Evolutionary conservation across 2,113 vertebrate genomes (phyloP).

Genomic region (Trochalopteron elliotii): DNA sequence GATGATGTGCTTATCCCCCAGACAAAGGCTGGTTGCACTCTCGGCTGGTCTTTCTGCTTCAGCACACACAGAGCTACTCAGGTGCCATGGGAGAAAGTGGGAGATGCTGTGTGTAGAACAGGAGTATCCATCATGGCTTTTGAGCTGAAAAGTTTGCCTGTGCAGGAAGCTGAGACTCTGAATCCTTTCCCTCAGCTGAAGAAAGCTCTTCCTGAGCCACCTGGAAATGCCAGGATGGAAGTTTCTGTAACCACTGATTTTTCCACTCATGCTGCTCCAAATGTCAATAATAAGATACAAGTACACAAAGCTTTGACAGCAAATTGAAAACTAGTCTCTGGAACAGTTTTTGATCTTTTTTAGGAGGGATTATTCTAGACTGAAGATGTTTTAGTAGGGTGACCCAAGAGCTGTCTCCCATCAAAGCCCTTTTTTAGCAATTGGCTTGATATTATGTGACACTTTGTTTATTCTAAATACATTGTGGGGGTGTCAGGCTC

Average conservation of each 20-base stretch:
- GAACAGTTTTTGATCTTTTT: neutral
- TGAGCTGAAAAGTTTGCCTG: conserved; percentile 6
- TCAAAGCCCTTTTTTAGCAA: neutral
- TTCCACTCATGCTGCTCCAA: neutral
- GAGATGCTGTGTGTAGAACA: neutral
- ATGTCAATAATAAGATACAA: neutral
- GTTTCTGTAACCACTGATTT: neutral
- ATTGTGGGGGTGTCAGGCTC: neutral
- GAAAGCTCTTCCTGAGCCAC: neutral
- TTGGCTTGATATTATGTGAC: neutral
- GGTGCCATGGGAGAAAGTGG: neutral
- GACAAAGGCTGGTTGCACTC: neutral
- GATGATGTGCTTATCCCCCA: neutral
- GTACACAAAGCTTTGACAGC: neutral
- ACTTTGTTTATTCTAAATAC: neutral
- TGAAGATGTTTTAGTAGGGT: neutral
- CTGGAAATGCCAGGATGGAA: conserved; percentile 18
- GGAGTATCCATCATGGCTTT: neutral
- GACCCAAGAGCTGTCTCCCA: neutral
- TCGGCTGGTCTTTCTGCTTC: neutral
- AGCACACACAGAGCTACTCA: neutral
- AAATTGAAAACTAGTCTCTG: neutral
- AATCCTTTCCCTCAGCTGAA: neutral
- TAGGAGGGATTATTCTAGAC: neutral
- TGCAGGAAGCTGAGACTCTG: neutral